phyloP scores from a whole-genome alignment of 2,113 vertebrate species.

The Malurus alboscapulatus region DNA sequence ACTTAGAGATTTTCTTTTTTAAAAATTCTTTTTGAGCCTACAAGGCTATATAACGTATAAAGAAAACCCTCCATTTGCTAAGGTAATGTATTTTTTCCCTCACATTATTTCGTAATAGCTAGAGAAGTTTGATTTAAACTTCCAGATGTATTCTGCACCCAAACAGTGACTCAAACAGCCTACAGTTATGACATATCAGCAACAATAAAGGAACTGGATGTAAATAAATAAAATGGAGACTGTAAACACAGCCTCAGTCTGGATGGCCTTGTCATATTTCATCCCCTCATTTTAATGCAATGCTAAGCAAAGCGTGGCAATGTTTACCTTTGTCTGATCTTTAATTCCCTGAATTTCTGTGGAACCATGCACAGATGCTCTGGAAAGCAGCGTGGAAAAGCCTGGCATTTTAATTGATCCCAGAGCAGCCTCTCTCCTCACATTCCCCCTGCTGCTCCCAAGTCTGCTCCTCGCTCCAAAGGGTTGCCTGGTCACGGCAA shows the following conservation, averaged over 20 bases:
- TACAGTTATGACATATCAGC: slow-evolving; percentile 34
- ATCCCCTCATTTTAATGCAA: slow-evolving; percentile 76
- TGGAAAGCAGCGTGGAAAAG: slow-evolving; percentile 78
- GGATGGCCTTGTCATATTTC: slow-evolving; percentile 69
- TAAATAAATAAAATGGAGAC: slow-evolving; percentile 54
- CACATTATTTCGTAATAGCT: not conserved
- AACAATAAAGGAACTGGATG: slow-evolving; percentile 59
- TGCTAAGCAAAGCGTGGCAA: slow-evolving; percentile 77
- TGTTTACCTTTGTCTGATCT: slow-evolving; percentile 78
- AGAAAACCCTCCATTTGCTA: not conserved
- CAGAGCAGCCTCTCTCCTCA: slow-evolving; percentile 73
- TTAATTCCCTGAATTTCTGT: slow-evolving; percentile 83
- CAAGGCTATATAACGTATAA: not conserved
- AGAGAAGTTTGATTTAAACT: not conserved
- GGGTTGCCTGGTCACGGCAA: slow-evolving; percentile 71
- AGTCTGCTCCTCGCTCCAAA: slow-evolving; percentile 66
- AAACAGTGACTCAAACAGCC: slow-evolving; percentile 49
- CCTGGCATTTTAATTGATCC: slow-evolving; percentile 85
- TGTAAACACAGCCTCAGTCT: slow-evolving; percentile 67
- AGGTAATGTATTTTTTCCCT: not conserved
- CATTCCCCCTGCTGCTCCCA: slow-evolving; percentile 66
- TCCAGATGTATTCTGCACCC: not conserved
- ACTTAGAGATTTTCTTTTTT: not conserved
- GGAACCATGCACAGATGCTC: slow-evolving; percentile 77
- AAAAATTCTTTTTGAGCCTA: not conserved